A percentile compares a stretch with the other conserved stretches of the same genome.
phyloP scores from a whole-genome alignment of 2,797 vertebrate species.

The Microhierax caerulescens region DNA sequence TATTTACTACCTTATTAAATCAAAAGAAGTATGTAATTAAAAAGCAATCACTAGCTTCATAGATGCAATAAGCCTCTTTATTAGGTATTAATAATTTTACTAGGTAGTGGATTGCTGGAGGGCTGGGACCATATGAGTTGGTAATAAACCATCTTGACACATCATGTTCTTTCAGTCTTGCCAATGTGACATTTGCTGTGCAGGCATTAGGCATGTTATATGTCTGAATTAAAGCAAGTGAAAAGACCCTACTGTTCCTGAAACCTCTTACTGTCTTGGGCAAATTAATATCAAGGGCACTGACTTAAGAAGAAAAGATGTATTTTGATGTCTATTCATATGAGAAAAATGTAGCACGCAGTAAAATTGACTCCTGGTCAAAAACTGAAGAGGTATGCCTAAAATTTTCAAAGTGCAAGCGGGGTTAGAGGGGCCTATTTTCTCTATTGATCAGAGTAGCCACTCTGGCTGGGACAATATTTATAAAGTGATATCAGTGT shows the following conservation, averaged over 20 bases:
- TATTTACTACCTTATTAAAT: conserved; percentile 72
- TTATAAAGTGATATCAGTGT: not conserved
- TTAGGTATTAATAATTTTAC: conserved; percentile 71
- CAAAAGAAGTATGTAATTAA: conserved; percentile 73
- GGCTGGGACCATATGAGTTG: conserved; percentile 19
- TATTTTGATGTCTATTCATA: not conserved
- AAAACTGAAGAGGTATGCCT: not conserved
- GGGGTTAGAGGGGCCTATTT: not conserved
- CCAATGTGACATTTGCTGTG: conserved; percentile 37
- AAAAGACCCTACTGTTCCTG: not conserved
- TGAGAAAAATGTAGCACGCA: not conserved
- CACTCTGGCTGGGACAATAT: not conserved
- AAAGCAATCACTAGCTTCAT: conserved; percentile 67
- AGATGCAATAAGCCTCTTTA: conserved; percentile 63
- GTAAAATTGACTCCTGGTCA: not conserved
- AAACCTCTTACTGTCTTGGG: not conserved
- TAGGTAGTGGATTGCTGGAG: conserved; percentile 44
- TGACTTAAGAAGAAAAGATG: not conserved
- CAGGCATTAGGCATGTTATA: conserved; percentile 7
- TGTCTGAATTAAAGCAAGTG: conserved; percentile 19
- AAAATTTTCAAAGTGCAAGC: not conserved
- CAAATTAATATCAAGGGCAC: not conserved
- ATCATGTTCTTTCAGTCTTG: conserved; percentile 38
- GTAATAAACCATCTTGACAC: conserved; percentile 61
- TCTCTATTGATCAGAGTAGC: not conserved